These are phyloP conservation scores for Drosophila aldrichi DNA, from an alignment of 2,888 invertebrate genomes.

Conservation along the genomic window DNA sequence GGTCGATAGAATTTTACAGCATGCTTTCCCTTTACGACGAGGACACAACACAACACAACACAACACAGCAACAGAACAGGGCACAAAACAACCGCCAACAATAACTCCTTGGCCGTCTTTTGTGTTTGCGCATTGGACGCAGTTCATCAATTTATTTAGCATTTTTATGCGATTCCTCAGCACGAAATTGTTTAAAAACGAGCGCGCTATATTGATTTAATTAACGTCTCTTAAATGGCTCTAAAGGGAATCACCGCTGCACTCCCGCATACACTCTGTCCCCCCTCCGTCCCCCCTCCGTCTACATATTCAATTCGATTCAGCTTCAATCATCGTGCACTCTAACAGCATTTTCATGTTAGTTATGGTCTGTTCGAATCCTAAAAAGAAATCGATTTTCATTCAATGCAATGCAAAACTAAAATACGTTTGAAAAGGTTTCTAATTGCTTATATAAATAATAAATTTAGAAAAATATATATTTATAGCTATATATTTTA, in stretches of 20 bases:
- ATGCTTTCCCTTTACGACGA: constrained; percentile 55
- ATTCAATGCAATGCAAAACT: constrained; percentile 8
- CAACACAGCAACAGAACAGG: too few species aligned
- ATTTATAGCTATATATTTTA: too few species aligned
- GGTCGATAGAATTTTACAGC: constrained; percentile 66
- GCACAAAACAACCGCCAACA: constrained; percentile 29
- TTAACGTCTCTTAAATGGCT: constrained; percentile 64
- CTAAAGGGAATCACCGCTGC: constrained; percentile 36
- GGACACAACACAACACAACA: constrained; percentile 33
- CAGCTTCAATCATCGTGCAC: constrained; percentile 3
- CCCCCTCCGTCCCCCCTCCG: too few species aligned
- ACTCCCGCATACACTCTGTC: neutral
- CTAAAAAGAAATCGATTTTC: neutral
- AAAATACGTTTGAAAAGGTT: neutral
- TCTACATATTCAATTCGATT: constrained; percentile 51
- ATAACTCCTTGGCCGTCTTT: constrained; percentile 48
- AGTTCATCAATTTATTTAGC: constrained; percentile 77
- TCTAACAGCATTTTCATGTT: constrained; percentile 28
- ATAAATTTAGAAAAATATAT: too few species aligned
- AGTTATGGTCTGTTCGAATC: neutral
- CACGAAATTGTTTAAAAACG: constrained; percentile 59
- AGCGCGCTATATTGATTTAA: constrained; percentile 70
- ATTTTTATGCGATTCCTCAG: constrained; percentile 66
- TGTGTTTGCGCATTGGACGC: constrained; percentile 56
- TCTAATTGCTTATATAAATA: neutral